Evolutionary conservation across 2,113 vertebrate genomes (phyloP), one percentile per base, ranked within the genome.

Genomic region (Phoenicopterus ruber): DNA sequence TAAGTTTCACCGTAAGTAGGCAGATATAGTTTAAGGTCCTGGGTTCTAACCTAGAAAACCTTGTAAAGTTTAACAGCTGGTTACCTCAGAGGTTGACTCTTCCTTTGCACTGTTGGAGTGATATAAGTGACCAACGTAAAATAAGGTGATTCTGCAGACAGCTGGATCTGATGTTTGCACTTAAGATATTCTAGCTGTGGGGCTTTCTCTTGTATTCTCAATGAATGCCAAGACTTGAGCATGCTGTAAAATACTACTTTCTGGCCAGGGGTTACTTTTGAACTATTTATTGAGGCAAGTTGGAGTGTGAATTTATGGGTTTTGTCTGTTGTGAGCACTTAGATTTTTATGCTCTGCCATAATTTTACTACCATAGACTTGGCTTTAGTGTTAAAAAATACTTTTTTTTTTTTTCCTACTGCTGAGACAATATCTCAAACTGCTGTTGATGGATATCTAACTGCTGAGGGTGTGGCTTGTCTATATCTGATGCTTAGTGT

Each of bases 1-100:
- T 20, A 29, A 38, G 7, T 66, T 32, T 32, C 19, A 7, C 29
- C 0, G 0, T 26, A 44, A 84, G 32, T 57, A 40, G 0, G 0
- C 25, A 31, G 9, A 19, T n/a, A 17, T 50, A 67, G 42, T 28
- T 82, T 55, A 44, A 84, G 46, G 57, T 32, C 10, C 57, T 76
- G 52, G 18, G 16, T 84, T 71, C 32, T 72, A 77, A 50, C 26
- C 25, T 54, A 46, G 65, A 62, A 84, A 40, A 38, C 32, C 5
- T 58, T 66, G 21, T 65, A 12, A 70, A 49, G 29, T 52, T 76
- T 70, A 71, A 62, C 11, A 69, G 29, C 11, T 73, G 38, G 11
- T 69, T 29, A 16, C 32, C 20, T 8, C 38, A 11, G 16, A 69
- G 36, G 17, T 36, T 28, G 15, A 8, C 17, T 72, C 17, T 50